These are phyloP conservation scores for Trachymyrmex cornetzi DNA, from an alignment of 1,140 invertebrate species.

Conservation along the genomic window DNA sequence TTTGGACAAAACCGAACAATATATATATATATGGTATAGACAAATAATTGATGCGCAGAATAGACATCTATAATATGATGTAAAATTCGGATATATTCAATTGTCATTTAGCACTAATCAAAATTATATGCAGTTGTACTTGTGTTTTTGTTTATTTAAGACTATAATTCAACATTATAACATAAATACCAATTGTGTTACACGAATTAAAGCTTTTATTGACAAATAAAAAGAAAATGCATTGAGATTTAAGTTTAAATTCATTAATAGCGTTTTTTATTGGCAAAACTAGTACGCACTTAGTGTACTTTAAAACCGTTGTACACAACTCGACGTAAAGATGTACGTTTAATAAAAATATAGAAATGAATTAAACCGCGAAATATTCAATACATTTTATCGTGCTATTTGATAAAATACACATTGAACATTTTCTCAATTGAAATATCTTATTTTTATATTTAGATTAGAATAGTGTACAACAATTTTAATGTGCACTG, in stretches of 20 bases:
- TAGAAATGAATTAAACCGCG: no score
- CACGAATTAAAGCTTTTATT: neutral
- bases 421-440: no score
- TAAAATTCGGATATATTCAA: neutral
- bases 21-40: neutral
- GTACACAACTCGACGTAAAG: no score
- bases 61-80: conserved; percentile 13
- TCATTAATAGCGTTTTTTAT: neutral
- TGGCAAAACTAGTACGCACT: no score
- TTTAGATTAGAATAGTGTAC: no score
- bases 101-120: neutral
- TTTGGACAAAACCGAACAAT: neutral
- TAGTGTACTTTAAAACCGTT: no score
- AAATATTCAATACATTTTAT: no score
- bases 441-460: no score
- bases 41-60: neutral
- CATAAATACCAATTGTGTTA: neutral
- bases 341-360: no score
- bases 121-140: no score
- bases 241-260: conserved; percentile 19
- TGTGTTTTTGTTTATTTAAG: neutral
- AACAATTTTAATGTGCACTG: no score
- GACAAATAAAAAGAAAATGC: conserved; percentile 3
- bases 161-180: neutral
- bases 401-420: no score